Conservation (phyloP, 2,113 vertebrate genomes). For the Pachypanchax playfairii region DNA sequence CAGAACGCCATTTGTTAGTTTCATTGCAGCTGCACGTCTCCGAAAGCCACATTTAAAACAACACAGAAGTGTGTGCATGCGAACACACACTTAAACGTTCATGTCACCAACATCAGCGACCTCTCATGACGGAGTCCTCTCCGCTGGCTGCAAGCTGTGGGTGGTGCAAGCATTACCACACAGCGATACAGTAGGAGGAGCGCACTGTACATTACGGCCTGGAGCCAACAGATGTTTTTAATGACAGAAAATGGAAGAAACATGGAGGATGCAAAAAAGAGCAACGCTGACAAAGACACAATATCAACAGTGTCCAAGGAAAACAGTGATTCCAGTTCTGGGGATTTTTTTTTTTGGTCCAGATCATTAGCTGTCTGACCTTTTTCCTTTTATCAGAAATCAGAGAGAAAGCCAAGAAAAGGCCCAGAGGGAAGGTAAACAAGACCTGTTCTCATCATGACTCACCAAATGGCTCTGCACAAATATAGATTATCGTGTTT, state of each 20-base stretch:
- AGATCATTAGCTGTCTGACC: slow-evolving; percentile 24
- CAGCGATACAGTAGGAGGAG: slow-evolving; percentile 61
- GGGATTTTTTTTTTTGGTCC: not conserved
- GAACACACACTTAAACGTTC: slow-evolving; percentile 27
- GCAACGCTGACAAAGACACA: slow-evolving; percentile 23
- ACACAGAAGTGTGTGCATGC: slow-evolving; percentile 8
- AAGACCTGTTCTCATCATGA: slow-evolving; percentile 31
- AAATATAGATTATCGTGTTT: slow-evolving; percentile 24
- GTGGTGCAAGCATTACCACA: slow-evolving; percentile 67
- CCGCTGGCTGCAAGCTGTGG: slow-evolving; percentile 46
- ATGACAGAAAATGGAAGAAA: slow-evolving; percentile 48
- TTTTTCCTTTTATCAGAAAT: slow-evolving; percentile 18
- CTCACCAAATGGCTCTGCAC: slow-evolving; percentile 20
- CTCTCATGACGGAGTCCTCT: slow-evolving; percentile 48
- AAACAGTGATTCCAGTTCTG: slow-evolving; percentile 9
- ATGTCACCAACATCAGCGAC: slow-evolving; percentile 43
- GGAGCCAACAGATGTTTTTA: slow-evolving; percentile 62
- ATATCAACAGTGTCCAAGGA: slow-evolving; percentile 23
- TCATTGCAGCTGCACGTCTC: slow-evolving; percentile 33
- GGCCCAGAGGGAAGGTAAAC: slow-evolving; percentile 27
- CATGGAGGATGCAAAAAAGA: slow-evolving; percentile 28
- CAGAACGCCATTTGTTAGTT: slow-evolving; percentile 15
- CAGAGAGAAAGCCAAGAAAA: not conserved
- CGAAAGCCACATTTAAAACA: slow-evolving; percentile 27
- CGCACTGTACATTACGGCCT: slow-evolving; percentile 40